Base-by-base conservation (phyloP, 2,888 invertebrate genomes). In the Aquatica leii region DNA sequence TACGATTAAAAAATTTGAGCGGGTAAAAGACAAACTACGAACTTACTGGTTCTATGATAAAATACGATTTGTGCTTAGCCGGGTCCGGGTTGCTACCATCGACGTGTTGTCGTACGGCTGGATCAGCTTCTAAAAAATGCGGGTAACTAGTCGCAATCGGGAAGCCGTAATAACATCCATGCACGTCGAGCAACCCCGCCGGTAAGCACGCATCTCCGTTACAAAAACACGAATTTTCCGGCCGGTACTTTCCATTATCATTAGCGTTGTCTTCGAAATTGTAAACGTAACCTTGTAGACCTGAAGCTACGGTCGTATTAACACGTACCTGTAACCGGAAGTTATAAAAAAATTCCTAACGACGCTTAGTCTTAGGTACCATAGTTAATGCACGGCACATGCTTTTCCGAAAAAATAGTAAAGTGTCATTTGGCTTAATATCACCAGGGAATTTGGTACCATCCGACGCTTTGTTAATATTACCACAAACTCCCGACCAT, bases 141-240 rank as follows among this genome's bases (percentile, higher is more conserved):
- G 95, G 95, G 79, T 91, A 93, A 40, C 95, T 94, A 4, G 95
- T 82, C 0, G 93, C 92, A 46, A 95, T 94, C 0, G 95, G 95
- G 78, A 95, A 95, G 0, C 95, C 94, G 75, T 94, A 95, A 81
- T 95, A 95, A 75, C 95, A 95, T 54, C 90, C 90, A 0, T 90
- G 87, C 35, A 95, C 94, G 76, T 95, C 95, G 20, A 94, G 85
- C 1, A 95, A 80, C 4, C 95, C 95, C 34, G 84, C 80, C 1
- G 89, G 89, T 12, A 93, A 83, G 74, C 94, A 94, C 65, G 84
- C 82, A 17, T 85, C 86, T 37, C 88, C 79, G 67, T 89, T 85
- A 73, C 96, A 95, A 80, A 90, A 95, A 74, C 95, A 95, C 72
- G 90, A 88, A 79, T 95, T 95, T 0, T 89, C 87, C n/a, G 88